A percentile compares a stretch with the other conserved stretches of the same genome.
Conservation (phyloP, 2,888 invertebrate species). For the Ophion ellenae region DNA sequence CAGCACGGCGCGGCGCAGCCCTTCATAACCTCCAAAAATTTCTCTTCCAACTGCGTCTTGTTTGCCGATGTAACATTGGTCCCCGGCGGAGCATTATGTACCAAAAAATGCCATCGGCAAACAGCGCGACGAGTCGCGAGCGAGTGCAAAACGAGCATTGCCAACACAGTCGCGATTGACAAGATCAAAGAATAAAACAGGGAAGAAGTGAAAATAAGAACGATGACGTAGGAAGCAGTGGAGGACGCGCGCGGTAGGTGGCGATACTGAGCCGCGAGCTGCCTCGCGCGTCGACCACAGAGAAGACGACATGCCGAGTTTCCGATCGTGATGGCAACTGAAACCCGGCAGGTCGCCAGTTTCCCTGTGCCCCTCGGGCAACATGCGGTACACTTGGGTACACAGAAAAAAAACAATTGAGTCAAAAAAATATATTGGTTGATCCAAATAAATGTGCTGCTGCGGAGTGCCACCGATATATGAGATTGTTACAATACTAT, state of each 20-base stretch:
- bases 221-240: neutral
- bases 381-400: too few species aligned
- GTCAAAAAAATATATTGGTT: too few species aligned
- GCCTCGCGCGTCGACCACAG: too few species aligned
- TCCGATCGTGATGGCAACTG: too few species aligned
- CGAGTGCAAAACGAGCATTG: neutral
- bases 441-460: too few species aligned
- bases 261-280: too few species aligned
- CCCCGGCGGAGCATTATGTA: neutral
- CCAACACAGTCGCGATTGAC: neutral
- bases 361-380: too few species aligned
- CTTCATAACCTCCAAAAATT: neutral
- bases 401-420: too few species aligned
- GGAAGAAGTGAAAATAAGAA: neutral
- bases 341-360: too few species aligned
- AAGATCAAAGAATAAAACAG: neutral
- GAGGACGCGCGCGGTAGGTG: neutral
- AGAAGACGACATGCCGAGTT: too few species aligned
- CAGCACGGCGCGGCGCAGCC: neutral
- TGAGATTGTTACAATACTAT: too few species aligned
- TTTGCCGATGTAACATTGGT: constrained; percentile 36
- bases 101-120: constrained; percentile 31
- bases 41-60: neutral
- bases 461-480: too few species aligned
- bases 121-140: neutral